Evolutionary conservation across 2,113 vertebrate species (phyloP).

Genomic region (Colinus virginianus): DNA sequence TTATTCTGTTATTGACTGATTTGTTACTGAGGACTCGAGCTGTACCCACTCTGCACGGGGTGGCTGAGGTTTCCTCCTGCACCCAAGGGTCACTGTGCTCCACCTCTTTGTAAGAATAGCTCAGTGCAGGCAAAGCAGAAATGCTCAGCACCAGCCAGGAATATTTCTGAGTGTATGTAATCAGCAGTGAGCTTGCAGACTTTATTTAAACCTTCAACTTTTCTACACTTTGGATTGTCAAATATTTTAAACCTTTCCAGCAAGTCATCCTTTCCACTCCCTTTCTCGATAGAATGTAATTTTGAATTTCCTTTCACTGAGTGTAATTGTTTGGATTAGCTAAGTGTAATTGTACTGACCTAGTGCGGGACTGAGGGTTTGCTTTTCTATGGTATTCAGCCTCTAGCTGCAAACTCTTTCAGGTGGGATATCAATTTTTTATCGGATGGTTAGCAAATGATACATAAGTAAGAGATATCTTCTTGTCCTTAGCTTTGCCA

Average conservation of each 20-base stretch:
- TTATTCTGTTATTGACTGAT: neutral
- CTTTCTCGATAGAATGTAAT: conserved; percentile 5
- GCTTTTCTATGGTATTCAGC: conserved; percentile 15
- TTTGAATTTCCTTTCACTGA: neutral
- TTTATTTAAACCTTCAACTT: conserved; percentile 61
- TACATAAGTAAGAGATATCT: neutral
- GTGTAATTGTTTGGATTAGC: conserved; percentile 51
- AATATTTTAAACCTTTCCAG: conserved; percentile 41
- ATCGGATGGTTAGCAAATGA: neutral
- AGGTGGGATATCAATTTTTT: conserved; percentile 25
- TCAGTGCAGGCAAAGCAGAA: neutral
- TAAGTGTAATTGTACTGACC: neutral
- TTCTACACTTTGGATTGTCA: conserved; percentile 17
- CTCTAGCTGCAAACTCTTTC: conserved; percentile 14
- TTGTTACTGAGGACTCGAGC: neutral
- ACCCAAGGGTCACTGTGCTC: neutral
- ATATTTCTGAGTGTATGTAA: neutral
- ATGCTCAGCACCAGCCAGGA: conserved; percentile 4
- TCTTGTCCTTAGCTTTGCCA: neutral
- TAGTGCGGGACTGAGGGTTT: conserved; percentile 3
- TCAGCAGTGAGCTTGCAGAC: neutral
- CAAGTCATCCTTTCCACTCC: neutral
- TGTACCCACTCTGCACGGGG: accelerated
- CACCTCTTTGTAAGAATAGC: neutral
- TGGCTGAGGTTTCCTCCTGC: neutral